These are phyloP conservation scores for Lathronympha strigana DNA, from an alignment of 2,888 invertebrate genomes.

Conservation along the genomic window DNA sequence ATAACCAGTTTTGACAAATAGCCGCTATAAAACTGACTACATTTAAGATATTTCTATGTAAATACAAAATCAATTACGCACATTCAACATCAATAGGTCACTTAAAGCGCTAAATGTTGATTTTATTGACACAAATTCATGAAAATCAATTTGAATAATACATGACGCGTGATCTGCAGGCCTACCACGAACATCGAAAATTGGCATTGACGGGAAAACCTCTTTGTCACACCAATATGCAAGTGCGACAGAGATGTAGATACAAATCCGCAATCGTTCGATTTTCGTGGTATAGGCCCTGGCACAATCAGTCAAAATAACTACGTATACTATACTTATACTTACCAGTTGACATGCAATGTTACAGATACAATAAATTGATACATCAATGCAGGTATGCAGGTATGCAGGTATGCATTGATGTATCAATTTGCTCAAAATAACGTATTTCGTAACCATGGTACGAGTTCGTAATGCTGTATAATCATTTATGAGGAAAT, in stretches of 20 bases:
- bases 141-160: conserved; percentile 25
- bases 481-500: too few species aligned
- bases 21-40: not conserved
- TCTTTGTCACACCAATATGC: too few species aligned
- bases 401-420: too few species aligned
- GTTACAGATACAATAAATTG: conserved; percentile 13
- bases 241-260: too few species aligned
- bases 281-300: too few species aligned
- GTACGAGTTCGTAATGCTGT: not conserved
- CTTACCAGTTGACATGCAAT: conserved; percentile 23
- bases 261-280: too few species aligned
- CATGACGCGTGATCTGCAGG: conserved; percentile 34
- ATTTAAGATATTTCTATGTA: not conserved
- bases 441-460: not conserved
- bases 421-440: conserved; percentile 8
- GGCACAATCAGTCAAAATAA: conserved; percentile 27
- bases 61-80: conserved; percentile 8
- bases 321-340: not conserved
- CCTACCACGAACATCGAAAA: too few species aligned
- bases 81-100: conserved; percentile 10
- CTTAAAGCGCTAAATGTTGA: conserved; percentile 18
- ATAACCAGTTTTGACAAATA: conserved; percentile 19
- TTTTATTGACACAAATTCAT: conserved; percentile 32
- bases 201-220: too few species aligned
- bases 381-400: too few species aligned